Evolutionary conservation across 30 jellyfish, hydroid and myxozoan species (phyloP).

Genomic region (Aurelia coerulea): DNA sequence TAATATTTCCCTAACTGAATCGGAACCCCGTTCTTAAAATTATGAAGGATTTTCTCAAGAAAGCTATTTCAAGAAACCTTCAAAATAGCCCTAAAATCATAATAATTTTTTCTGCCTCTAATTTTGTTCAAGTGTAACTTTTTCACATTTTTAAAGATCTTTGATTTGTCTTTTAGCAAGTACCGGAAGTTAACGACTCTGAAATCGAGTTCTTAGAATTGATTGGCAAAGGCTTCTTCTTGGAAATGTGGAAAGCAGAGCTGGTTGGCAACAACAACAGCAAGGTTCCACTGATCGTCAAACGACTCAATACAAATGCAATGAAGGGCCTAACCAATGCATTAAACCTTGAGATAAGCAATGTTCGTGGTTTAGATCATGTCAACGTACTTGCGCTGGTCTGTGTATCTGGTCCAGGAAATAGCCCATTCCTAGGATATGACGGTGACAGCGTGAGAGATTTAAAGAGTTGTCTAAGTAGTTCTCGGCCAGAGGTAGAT

Average conservation of each 20-base stretch:
- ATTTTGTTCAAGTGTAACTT: too few relatives aligned
- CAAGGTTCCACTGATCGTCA: slow-evolving; percentile 57
- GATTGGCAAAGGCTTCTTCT: slow-evolving; percentile 83
- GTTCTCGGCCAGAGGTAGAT: slow-evolving; percentile 19
- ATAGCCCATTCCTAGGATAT: slow-evolving; percentile 73
- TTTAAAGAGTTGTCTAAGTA: slow-evolving; percentile 54
- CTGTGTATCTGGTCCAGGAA: slow-evolving; percentile 81
- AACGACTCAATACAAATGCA: slow-evolving; percentile 70
- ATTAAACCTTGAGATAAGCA: slow-evolving; percentile 68
- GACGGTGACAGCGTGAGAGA: slow-evolving; percentile 63
- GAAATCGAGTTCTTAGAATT: slow-evolving; percentile 39
- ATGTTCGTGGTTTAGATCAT: slow-evolving; percentile 72
- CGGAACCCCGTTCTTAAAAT: too few relatives aligned
- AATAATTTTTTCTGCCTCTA: too few relatives aligned
- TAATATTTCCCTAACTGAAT: too few relatives aligned
- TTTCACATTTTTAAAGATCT: too few relatives aligned
- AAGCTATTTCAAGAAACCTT: too few relatives aligned
- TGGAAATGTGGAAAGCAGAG: slow-evolving; percentile 87
- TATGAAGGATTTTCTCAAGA: too few relatives aligned
- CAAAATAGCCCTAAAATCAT: too few relatives aligned
- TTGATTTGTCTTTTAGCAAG: slow-evolving; percentile 19
- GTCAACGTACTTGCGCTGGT: slow-evolving; percentile 57
- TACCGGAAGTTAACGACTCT: slow-evolving; percentile 69
- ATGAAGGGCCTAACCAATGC: slow-evolving; percentile 56
- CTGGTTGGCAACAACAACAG: slow-evolving; percentile 19